Evolutionary conservation across 1,140 invertebrate genomes (phyloP).

Genomic region (Nomia melanderi): DNA sequence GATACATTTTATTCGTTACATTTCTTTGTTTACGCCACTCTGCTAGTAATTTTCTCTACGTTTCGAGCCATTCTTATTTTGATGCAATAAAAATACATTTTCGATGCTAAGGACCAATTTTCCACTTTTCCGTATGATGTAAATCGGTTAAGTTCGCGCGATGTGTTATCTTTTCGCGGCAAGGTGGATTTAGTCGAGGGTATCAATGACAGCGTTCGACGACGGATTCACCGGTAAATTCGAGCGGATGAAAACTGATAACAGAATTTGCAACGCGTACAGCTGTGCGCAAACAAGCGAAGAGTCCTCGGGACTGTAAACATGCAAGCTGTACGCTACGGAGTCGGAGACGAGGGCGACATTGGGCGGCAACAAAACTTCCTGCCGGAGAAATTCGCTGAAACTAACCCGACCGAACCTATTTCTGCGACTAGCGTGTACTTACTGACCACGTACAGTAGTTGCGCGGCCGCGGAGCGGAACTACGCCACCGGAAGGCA

Average conservation of each 20-base stretch:
- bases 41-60: too few species aligned
- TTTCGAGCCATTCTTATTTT: too few species aligned
- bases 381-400: slow-evolving; percentile 39
- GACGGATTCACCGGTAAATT: too few species aligned
- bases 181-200: too few species aligned
- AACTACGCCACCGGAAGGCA: slow-evolving; percentile 46
- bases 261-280: neutral
- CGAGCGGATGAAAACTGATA: neutral
- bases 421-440: slow-evolving; percentile 1
- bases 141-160: too few species aligned
- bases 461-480: slow-evolving; percentile 25
- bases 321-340: neutral
- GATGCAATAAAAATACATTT: too few species aligned
- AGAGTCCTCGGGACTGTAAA: neutral
- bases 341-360: neutral
- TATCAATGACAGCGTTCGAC: too few species aligned
- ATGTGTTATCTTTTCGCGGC: too few species aligned
- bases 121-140: too few species aligned
- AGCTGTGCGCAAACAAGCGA: neutral
- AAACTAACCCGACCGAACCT: slow-evolving; percentile 29
- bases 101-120: too few species aligned
- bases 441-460: slow-evolving; percentile 49
- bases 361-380: slow-evolving; percentile 43
- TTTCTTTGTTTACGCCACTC: too few species aligned
- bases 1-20: too few species aligned